Conservation (phyloP, 2,888 invertebrate species). For the Actias luna region DNA sequence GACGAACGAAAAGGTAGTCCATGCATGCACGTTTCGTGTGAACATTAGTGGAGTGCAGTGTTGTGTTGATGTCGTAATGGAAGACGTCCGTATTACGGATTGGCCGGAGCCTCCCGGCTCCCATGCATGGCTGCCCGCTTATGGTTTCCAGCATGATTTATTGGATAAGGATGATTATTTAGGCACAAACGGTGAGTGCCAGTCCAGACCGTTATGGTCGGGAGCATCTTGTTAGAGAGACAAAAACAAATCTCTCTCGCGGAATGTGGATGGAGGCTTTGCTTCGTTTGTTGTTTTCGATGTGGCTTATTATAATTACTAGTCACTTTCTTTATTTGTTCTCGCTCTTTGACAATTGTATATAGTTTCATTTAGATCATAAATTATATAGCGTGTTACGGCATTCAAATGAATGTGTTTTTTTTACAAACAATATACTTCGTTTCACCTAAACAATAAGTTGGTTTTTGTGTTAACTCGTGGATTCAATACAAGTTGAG, state of each 20-base stretch:
- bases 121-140: conserved; percentile 90
- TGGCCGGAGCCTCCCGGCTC: conserved; percentile 87
- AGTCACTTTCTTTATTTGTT: not conserved
- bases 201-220: conserved; percentile 39
- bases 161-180: conserved; percentile 85
- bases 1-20: conserved; percentile 76
- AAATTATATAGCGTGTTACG: not conserved
- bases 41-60: conserved; percentile 75
- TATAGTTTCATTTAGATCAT: not conserved
- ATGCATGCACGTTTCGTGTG: conserved; percentile 75
- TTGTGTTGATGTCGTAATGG: conserved; percentile 78
- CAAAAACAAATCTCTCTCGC: conserved; percentile 28
- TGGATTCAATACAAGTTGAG: not conserved
- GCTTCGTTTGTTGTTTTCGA: conserved; percentile 35
- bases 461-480: not conserved
- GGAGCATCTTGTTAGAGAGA: conserved; percentile 30
- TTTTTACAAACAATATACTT: not conserved
- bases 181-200: conserved; percentile 83
- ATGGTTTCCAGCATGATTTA: conserved; percentile 87
- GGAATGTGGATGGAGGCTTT: conserved; percentile 42
- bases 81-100: conserved; percentile 85
- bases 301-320: conserved; percentile 18
- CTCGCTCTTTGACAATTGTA: not conserved
- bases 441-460: not conserved
- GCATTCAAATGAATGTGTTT: not conserved